Base-by-base conservation (phyloP, 2,888 invertebrate species). In the Kuschelorhynchus macadamiae region DNA sequence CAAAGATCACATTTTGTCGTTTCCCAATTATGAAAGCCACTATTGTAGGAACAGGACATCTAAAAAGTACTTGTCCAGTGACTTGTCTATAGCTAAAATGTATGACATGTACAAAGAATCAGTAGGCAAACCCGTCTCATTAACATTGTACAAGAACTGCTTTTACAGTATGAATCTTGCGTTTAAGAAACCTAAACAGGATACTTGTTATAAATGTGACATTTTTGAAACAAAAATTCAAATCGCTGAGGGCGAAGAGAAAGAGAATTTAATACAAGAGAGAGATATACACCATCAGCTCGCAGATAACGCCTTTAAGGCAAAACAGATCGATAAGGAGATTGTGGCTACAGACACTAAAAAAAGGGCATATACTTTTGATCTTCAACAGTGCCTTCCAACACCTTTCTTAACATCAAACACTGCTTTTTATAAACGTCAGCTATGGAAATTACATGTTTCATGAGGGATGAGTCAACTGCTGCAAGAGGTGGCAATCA, bases 181-280 rank as follows among this genome's bases (percentile, higher is more conserved):
- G 12, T 61, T 61, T 52, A 61, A 61, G 21, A 25, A 52, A 52
- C 52, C 52, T 20, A 60, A 60, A 32, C 60, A 60, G 21, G 60
- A 49, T 25, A 61, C 50, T 52, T 61, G 61, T 33, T 52, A 2
- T 42, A 52, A 50, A 12, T 61, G 61, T 52, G 61, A 61, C 39
- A 30, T 52, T 20, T 52, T 61, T 18, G 25, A 50, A 1, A 47
- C 41, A 20, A 61, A 52, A 52, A 50, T 61, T 21, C 11, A 16
- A 30, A 11, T 52, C n/a, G 50, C 52, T 21, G 25, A 39, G 12
- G 61, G 39, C 4, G 21, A 61, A 18, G 50, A 52, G 42, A 41
- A 17, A 36, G 25, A 50, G 2, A 52, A 20, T 8, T 41, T 52
- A 42, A 18, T 52, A 20, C 11, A n/a, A 17, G 61, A 61, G 18